These are phyloP conservation scores for Chrysolina oricalcia DNA, from an alignment of 2,888 invertebrate genomes.

Conservation along the genomic window DNA sequence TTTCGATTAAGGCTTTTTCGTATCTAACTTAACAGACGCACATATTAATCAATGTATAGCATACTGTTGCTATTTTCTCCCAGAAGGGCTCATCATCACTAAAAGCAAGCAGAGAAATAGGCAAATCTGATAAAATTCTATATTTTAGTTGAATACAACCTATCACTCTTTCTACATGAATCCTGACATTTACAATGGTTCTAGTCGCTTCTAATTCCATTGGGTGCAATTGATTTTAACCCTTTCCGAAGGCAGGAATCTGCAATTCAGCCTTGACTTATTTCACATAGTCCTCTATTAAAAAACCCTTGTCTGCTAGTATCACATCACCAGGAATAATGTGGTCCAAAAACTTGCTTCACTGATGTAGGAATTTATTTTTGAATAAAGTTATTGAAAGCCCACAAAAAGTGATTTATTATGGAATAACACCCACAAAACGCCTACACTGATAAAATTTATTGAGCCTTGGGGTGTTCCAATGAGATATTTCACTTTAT, in stretches of 20 bases:
- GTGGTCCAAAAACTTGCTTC: too few species aligned
- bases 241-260: slow-evolving; percentile 12
- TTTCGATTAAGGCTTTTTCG: not conserved
- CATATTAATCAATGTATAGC: slow-evolving; percentile 14
- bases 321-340: too few species aligned
- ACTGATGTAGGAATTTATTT: too few species aligned
- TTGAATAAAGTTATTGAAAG: too few species aligned
- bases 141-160: slow-evolving; percentile 23
- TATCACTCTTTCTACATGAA: slow-evolving; percentile 26
- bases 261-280: slow-evolving; percentile 30
- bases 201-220: slow-evolving; percentile 13
- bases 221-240: slow-evolving; percentile 10
- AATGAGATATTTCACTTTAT: slow-evolving; percentile 50
- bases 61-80: slow-evolving; percentile 12
- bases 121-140: slow-evolving; percentile 37
- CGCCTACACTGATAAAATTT: slow-evolving; percentile 27
- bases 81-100: slow-evolving; percentile 6
- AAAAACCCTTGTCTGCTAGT: slow-evolving; percentile 37
- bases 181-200: slow-evolving; percentile 2
- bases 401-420: too few species aligned
- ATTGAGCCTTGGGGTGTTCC: slow-evolving; percentile 39
- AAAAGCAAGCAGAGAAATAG: slow-evolving; percentile 24
- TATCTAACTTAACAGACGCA: slow-evolving; percentile 4
- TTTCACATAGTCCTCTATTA: slow-evolving; percentile 30
- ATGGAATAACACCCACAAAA: too few species aligned